phyloP scores from a whole-genome alignment of 2,888 invertebrate genomes.

The Mayetiola destructor region DNA sequence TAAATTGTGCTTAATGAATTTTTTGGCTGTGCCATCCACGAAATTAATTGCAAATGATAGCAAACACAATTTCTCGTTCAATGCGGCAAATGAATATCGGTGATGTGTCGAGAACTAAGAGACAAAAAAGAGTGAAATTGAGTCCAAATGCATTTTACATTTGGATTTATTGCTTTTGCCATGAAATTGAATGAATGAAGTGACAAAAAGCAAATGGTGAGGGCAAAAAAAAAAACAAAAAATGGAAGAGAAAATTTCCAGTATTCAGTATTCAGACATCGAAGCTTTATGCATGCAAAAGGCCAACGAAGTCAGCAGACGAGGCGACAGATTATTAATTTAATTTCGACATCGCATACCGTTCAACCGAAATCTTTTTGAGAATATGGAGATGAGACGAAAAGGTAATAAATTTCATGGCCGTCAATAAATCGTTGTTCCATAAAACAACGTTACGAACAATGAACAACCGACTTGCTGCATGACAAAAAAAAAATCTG shows the following conservation, averaged over 20 bases:
- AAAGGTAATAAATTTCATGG: slow-evolving; percentile 11
- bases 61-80: not conserved
- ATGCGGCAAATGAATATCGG: too few species aligned
- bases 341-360: not conserved
- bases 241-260: not conserved
- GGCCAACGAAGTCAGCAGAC: not conserved
- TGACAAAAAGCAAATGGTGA: too few species aligned
- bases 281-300: not conserved
- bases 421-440: slow-evolving; percentile 1
- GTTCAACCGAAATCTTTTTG: too few species aligned
- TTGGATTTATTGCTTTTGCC: slow-evolving; percentile 7
- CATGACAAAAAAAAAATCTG: not conserved
- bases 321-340: slow-evolving; percentile 2
- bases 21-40: not conserved
- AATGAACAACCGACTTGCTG: too few species aligned
- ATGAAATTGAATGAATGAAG: too few species aligned
- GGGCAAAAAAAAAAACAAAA: not conserved
- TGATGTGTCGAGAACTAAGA: too few species aligned
- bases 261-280: too few species aligned
- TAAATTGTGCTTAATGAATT: slow-evolving; percentile 4
- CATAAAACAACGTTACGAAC: slow-evolving; percentile 3
- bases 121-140: too few species aligned
- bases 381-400: slow-evolving; percentile 4
- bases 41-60: slow-evolving; percentile 7
- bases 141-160: not conserved